Base-by-base conservation (phyloP, 1,140 invertebrate species). In the Sitophilus oryzae region DNA sequence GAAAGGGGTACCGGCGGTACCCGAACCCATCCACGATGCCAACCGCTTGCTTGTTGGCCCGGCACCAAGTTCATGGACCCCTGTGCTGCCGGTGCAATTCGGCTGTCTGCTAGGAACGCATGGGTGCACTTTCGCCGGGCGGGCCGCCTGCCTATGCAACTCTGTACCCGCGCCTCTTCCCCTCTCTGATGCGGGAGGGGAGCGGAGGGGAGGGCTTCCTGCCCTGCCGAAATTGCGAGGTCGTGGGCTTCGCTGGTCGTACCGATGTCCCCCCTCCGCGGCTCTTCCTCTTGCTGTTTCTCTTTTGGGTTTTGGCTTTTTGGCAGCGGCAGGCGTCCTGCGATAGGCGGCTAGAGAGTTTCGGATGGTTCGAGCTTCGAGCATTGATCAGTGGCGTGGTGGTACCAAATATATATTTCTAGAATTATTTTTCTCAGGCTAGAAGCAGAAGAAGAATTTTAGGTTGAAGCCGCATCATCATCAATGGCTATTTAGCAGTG, bases 101-200 rank as follows among this genome's bases (percentile, higher is more conserved):
- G 67, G 64, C 65, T 67, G 67, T 69, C 67, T 69, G 67, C 67
- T 69, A 69, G 65, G 65, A 69, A 69, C 67, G 67, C 67, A 69
- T 69, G 67, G 67, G 55, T 67, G 67, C 67, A 69, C 67, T 69
- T 69, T 67, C 62, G 64, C 62, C 58, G 47, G n/a, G n/a, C 20
- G 37, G 52, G 36, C 45, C 36, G 43, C 46, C 59, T 60, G 64
- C 64, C 66, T 68, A 68, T 68, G 66, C 65, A 63, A 60, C 56
- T 57, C 59, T 63, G 60, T 59, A 52, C 60, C 58, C 52, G 42
- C 36, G 43, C 55, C 52, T 49, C 60, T 30, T n/a, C 14, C 11
- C 4, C 44, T 36, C 22, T 14, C 20, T 16, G 45, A 52, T 55
- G 30, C 49, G 43, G 52, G 52, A 37, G 36, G 45, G 25, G 44